These are phyloP conservation scores for Helicorthomorpha holstii DNA, from an alignment of 1,140 invertebrate genomes.

Conservation along the genomic window DNA sequence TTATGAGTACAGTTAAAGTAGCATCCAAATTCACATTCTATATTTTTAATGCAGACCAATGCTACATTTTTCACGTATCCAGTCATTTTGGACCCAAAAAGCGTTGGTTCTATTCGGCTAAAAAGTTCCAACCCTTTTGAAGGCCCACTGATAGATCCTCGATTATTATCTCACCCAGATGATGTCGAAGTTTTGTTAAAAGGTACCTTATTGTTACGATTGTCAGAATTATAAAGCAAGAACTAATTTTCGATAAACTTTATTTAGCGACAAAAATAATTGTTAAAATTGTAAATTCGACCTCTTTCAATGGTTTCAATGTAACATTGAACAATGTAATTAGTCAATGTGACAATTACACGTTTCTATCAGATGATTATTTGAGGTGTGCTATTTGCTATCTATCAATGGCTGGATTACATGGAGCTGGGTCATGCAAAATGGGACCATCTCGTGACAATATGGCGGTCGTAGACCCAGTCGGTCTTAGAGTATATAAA, in stretches of 20 bases:
- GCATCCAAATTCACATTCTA: background rate
- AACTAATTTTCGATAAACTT: too few species aligned
- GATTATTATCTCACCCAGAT: slow-evolving; percentile 16
- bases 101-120: slow-evolving; percentile 15
- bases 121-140: slow-evolving; percentile 12
- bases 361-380: slow-evolving; percentile 55
- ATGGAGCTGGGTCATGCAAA: slow-evolving; percentile 62
- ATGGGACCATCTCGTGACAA: slow-evolving; percentile 52
- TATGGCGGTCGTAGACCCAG: slow-evolving; percentile 35
- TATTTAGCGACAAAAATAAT: too few species aligned
- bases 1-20: background rate
- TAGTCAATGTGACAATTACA: slow-evolving; percentile 47
- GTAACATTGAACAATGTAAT: slow-evolving; percentile 14
- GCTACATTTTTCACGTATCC: background rate
- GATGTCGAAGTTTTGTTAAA: slow-evolving; percentile 34
- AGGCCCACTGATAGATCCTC: slow-evolving; percentile 17
- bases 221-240: too few species aligned
- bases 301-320: slow-evolving; percentile 31
- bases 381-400: slow-evolving; percentile 43
- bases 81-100: slow-evolving; percentile 10
- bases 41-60: background rate
- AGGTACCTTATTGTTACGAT: too few species aligned
- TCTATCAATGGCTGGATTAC: slow-evolving; percentile 49
- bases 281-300: slow-evolving; percentile 52
- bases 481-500: slow-evolving; percentile 36